Conservation (phyloP, 2,113 vertebrate species). For the Dermatemys mawii region DNA sequence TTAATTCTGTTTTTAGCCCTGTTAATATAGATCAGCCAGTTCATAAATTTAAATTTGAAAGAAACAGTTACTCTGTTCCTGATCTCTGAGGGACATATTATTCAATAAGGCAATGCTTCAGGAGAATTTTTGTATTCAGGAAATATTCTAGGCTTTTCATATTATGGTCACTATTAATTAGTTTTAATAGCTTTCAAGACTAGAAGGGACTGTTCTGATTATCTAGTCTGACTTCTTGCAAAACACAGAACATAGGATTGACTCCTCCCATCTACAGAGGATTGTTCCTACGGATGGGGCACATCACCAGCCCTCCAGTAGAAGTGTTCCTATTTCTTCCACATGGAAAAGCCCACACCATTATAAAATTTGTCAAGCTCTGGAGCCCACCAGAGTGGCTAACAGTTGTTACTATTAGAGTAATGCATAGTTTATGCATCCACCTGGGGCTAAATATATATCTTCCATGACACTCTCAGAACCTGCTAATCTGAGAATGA, state of each 20-base stretch:
- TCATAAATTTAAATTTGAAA: neutral
- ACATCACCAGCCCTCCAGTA: neutral
- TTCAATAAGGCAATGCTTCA: neutral
- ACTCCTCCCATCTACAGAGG: neutral
- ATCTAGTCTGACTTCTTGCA: neutral
- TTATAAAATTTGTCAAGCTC: neutral
- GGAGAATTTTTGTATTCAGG: neutral
- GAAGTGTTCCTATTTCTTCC: neutral
- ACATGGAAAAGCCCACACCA: neutral
- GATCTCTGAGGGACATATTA: neutral
- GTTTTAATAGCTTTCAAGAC: neutral
- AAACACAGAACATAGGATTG: neutral
- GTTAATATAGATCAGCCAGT: neutral
- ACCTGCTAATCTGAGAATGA: conserved; percentile 46
- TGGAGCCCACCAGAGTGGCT: neutral
- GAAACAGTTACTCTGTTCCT: neutral
- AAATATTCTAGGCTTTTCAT: neutral
- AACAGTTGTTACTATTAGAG: neutral
- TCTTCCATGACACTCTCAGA: conserved; percentile 5
- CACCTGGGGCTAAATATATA: neutral
- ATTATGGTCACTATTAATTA: neutral
- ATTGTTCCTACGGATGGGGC: neutral
- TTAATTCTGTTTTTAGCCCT: neutral
- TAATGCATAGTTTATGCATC: conserved; percentile 27
- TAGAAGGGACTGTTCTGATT: neutral